phyloP scores from a whole-genome alignment of 1,140 invertebrate genomes.

The Saxidomus purpurata region DNA sequence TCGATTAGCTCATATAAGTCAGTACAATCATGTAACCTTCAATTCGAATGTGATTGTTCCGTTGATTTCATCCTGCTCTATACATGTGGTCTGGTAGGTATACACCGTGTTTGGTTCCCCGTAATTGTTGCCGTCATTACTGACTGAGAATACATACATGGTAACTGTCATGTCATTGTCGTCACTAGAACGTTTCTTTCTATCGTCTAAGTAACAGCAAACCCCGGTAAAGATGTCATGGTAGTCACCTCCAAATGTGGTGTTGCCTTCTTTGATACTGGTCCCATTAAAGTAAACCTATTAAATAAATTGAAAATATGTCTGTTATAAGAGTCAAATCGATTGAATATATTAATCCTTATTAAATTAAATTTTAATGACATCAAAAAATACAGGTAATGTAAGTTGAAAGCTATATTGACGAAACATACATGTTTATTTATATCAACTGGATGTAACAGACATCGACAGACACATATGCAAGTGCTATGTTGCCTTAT shows the following conservation, averaged over 20 bases:
- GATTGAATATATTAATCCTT: too few species aligned
- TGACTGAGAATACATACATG: not conserved
- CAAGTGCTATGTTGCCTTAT: not conserved
- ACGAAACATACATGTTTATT: not conserved
- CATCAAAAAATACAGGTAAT: too few species aligned
- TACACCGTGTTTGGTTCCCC: not conserved
- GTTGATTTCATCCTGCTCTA: not conserved
- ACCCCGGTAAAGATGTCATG: not conserved
- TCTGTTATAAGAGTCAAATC: too few species aligned
- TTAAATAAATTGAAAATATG: not conserved
- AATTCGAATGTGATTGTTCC: not conserved
- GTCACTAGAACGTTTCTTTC: not conserved
- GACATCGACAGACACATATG: not conserved
- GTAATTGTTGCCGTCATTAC: slow-evolving; percentile 14
- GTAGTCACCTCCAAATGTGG: not conserved
- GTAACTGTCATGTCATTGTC: not conserved
- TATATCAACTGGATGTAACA: not conserved
- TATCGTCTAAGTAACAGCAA: not conserved
- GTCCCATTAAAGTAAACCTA: too few species aligned
- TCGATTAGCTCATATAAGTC: too few species aligned
- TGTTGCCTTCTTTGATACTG: too few species aligned
- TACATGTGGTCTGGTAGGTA: slow-evolving; percentile 7
- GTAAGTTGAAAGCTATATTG: too few species aligned
- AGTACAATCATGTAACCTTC: too few species aligned
- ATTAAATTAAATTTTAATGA: too few species aligned